Evolutionary conservation across 2,797 vertebrate genomes (phyloP).

Genomic region (Acrossocheilus fasciatus): DNA sequence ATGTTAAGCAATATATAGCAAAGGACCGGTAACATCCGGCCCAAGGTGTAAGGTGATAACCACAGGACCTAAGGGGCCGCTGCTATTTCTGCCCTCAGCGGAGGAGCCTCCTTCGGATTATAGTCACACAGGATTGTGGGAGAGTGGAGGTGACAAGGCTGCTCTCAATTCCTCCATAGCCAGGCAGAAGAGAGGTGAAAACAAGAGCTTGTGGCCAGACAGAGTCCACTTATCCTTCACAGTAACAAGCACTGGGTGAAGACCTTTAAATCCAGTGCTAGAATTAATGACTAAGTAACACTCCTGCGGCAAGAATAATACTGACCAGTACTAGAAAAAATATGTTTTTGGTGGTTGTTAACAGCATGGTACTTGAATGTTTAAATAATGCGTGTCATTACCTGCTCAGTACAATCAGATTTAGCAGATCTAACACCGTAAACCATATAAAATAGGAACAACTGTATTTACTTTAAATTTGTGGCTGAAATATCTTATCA

Average conservation of each 20-base stretch:
- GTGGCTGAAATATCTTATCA: no score
- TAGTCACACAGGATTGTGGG: slow-evolving; percentile 68
- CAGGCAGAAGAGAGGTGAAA: slow-evolving; percentile 46
- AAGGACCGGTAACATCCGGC: slow-evolving; percentile 29
- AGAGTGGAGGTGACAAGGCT: slow-evolving; percentile 63
- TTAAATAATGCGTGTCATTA: background rate
- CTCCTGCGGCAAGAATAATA: background rate
- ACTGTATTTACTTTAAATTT: background rate
- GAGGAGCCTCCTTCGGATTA: slow-evolving; percentile 63
- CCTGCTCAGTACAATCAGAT: background rate
- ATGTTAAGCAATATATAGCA: slow-evolving; percentile 50
- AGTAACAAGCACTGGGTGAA: slow-evolving; percentile 27
- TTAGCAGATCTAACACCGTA: background rate
- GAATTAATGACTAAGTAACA: slow-evolving; percentile 36
- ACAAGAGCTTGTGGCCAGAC: slow-evolving; percentile 28
- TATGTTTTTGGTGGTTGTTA: background rate
- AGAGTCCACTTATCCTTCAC: slow-evolving; percentile 37
- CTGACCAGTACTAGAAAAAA: background rate
- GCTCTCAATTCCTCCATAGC: slow-evolving; percentile 44
- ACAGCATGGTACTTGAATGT: background rate
- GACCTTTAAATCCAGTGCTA: slow-evolving; percentile 30
- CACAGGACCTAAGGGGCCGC: slow-evolving; percentile 60
- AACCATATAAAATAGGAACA: background rate
- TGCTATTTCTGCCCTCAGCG: slow-evolving; percentile 69
- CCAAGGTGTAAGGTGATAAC: slow-evolving; percentile 61